These are phyloP conservation scores for Drymodes brunneopygia DNA, from an alignment of 2,113 vertebrate genomes.

Conservation along the genomic window DNA sequence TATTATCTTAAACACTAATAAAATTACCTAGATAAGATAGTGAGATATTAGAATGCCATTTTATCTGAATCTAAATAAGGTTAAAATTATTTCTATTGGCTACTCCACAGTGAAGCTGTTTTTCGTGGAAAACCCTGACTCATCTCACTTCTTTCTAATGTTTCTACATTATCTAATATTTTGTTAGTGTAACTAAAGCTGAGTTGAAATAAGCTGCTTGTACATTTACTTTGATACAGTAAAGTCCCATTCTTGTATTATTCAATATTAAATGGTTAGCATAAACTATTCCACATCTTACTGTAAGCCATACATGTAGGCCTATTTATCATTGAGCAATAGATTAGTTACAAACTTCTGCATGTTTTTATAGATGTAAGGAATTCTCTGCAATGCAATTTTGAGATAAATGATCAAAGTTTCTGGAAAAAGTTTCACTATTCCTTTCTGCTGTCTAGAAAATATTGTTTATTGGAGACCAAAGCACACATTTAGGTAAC, in stretches of 20 bases:
- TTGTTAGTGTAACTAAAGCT: neutral
- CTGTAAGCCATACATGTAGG: neutral
- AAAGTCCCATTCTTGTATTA: neutral
- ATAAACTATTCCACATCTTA: neutral
- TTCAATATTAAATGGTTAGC: neutral
- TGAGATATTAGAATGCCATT: neutral
- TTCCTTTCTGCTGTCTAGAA: neutral
- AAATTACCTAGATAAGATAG: conserved; percentile 36
- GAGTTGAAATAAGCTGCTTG: neutral
- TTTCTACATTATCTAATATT: neutral
- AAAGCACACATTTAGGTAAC: neutral
- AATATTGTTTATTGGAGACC: neutral
- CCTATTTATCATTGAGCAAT: neutral
- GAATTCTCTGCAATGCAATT: neutral
- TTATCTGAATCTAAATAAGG: conserved; percentile 49
- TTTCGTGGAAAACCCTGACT: conserved; percentile 1
- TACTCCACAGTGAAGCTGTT: neutral
- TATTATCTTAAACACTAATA: conserved; percentile 2
- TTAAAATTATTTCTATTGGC: conserved; percentile 39
- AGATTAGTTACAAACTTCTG: neutral
- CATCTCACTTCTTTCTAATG: neutral
- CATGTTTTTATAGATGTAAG: neutral
- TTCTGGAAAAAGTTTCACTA: neutral
- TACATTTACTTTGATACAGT: neutral
- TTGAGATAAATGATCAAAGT: neutral